Base-by-base conservation (phyloP, 2,888 invertebrate species). In the Tetanocera ferruginea region DNA sequence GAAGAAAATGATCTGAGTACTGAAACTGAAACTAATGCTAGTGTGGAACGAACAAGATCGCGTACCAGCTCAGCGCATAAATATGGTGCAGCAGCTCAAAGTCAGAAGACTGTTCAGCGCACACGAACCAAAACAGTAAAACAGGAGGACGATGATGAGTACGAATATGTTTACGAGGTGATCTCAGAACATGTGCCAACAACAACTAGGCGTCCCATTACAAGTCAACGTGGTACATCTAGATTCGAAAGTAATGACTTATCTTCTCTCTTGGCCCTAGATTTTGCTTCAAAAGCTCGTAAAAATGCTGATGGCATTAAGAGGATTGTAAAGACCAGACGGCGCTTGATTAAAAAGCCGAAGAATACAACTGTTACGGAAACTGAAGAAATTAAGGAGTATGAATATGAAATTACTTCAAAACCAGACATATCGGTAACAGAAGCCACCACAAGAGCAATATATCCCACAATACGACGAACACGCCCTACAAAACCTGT, bases 231-330 rank as follows among this genome's bases (percentile, higher is more conserved):
- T 28, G 88, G 88, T n/a, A 80, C 82, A 0, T 83, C 80, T 0
- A 84, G 81, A 31, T 88, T 88, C 76, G 79, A 84, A 19, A 85
- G 86, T 72, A 84, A 83, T 25, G 88, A 88, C 81, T 79, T 88
- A 2, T 88, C 88, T 0, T 88, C 88, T 0, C 78, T 88, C 31
- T 71, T 88, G 51, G 87, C 88, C 3, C 76, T 87, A 23, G 88
- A 88, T 79, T 85, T 86, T 67, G 83, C 85, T 4, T 69, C 82
- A 0, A 85, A 86, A 3, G 66, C 80, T 0, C 77, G 81, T 0
- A 83, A 83, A 19, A 76, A 73, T 2, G 77, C 70, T 17, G 80
- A 81, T 19, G 71, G 77, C 0, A 78, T 82, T 9, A 76, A 81
- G 5, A 79, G 80, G 2, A 81, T 81, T 17, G 79, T 81, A 2